Evolutionary conservation across 2,888 invertebrate genomes (phyloP), one percentile per base, ranked within the genome.

Genomic region (Nipponacmea schrenckii): DNA sequence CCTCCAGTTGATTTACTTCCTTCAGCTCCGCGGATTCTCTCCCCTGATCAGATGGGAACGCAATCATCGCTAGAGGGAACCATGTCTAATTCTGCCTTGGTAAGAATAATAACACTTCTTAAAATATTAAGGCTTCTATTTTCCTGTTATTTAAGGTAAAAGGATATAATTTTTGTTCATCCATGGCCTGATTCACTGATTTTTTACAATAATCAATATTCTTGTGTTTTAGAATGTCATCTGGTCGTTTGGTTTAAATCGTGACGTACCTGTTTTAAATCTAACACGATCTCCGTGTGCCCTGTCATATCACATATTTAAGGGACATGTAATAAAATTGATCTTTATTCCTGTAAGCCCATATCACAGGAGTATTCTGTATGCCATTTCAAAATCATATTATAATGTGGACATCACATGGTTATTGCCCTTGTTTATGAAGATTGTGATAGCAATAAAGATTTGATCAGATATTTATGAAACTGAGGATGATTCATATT

Each of bases 281-380:
- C 83, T 93, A 76, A 92, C 92, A 67, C 88, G 93, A 84, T 93
- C 93, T 81, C 91, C 92, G 0, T 92, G 92, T 64, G 91, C 92
- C n/a, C n/a, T n/a, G n/a, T n/a, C n/a, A n/a, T n/a, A n/a, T n/a
- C 89, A 88, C 80, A 91, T 92, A 78, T 90, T 94, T 62, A 92
- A 93, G 82, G 93, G 93, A 64, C 94, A 94, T 84, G 94, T 94
- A 83, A 91, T n/a, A n/a, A n/a, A n/a, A n/a, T n/a, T n/a, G n/a
- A 92, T 87, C 73, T 39, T 26, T 2, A 10, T 7, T 17, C 44
- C 15, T 44, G 24, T 27, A 20, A 26, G n/a, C 15, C 24, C 8
- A 20, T 46, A 66, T 44, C 15, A 5, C 17, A 46, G 24, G 10
- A 7, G 45, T 67, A 27, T 50, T 50, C 27, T 71, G 10, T 44